Base-by-base conservation (phyloP, 2,888 invertebrate genomes). In the Bembecia ichneumoniformis region DNA sequence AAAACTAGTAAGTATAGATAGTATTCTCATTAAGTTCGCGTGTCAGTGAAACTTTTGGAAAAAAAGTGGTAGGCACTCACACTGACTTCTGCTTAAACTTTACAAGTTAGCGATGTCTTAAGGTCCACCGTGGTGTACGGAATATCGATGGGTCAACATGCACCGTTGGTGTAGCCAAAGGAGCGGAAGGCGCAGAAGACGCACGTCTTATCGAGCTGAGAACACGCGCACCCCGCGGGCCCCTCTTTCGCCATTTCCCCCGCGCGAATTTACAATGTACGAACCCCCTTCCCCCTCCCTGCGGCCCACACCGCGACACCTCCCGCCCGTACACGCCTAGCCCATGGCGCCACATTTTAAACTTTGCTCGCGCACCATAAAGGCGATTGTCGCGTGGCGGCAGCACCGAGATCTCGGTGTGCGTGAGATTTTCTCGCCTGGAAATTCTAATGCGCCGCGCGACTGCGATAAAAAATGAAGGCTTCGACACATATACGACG, bases 391-490 rank as follows among this genome's bases (percentile, higher is more conserved):
- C 46, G 16, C 11, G 11, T 34, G 34, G 9, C 46, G 34, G 2
- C 11, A 7, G 11, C 20, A 9, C n/a, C 28, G 46, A 20, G 15
- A 49, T 56, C 59, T 50, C 58, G 54, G 77, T 75, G 81, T 77
- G 82, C 70, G 82, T 79, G 76, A 76, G 79, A 81, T 82, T 87
- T 86, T 83, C 84, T 84, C 86, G 86, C 82, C 78, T 83, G 78
- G 80, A 86, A 87, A 87, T 83, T 84, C 75, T 84, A 87, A 87
- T 83, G 83, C 82, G 78, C 71, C 73, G 86, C 82, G 84, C 77
- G 86, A 84, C 77, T 81, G 83, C 82, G 86, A 87, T 87, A 87
- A 87, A 86, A 84, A 84, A 87, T 82, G 84, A 82, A 77, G 72
- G 72, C 74, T 74, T 68, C 74, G 78, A 79, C 77, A 83, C 83